Evolutionary conservation across 2,888 invertebrate species (phyloP), one percentile per base, ranked within the genome.

Genomic region (Polydesmus complanatus): DNA sequence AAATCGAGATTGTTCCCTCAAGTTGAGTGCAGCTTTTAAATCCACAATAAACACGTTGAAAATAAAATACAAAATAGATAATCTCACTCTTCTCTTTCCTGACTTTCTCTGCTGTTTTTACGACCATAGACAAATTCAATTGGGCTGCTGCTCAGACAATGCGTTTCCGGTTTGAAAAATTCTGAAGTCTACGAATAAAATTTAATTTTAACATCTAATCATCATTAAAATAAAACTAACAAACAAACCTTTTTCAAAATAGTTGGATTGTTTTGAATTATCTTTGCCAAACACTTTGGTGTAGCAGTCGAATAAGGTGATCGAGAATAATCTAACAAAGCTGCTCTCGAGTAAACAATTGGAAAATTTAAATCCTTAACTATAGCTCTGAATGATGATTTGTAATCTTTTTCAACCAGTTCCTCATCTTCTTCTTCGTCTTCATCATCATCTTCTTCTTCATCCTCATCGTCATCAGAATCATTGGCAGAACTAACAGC

Each of bases 221-320:
- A n/a, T n/a, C n/a, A n/a, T n/a, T n/a, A n/a, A n/a, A n/a, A n/a
- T n/a, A n/a, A n/a, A n/a, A n/a, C n/a, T n/a, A 37, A 26, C 11
- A 22, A 26, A 54, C 18, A 25, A 21, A 79, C 79, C 75, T 78
- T 78, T 66, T 78, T 76, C 62, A 79, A 71, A 63, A 81, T 74
- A 65, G 69, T 72, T 19, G 80, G 80, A 69, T 75, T 76, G 63
- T 78, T 78, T 65, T 73, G 73, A 56, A 75, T 73, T 67, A 80
- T 79, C 59, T 75, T 73, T 58, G 76, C 74, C 79, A 80, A 79
- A 68, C 79, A 78, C 54, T 69, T 70, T 27, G 80, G 80, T 56
- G 76, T 73, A 54, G 73, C 69, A 64, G 77, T 73, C 66, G 79
- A 78, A 57, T 77, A 74, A 27, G 80, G 79, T 58, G 79, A 79